A percentile compares a stretch with the other conserved stretches of the same genome.
Conservation (phyloP, 2,797 vertebrate genomes). For the Avahi laniger region DNA sequence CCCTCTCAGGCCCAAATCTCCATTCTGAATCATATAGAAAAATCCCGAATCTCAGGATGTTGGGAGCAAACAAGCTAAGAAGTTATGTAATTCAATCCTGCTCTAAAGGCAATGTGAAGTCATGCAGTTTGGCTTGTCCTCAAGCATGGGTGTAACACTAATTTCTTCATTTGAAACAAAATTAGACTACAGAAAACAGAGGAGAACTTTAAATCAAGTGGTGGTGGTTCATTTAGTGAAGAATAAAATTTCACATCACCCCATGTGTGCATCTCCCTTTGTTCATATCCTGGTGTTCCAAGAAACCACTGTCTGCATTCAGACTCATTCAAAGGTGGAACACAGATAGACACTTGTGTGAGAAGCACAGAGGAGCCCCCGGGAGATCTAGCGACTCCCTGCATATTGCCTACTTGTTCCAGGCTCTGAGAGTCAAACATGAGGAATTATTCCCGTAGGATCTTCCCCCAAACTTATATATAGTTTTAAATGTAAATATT, state of each 20-base stretch:
- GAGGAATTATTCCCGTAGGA: background rate
- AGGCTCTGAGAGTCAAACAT: background rate
- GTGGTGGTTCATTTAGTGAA: slow-evolving; percentile 70
- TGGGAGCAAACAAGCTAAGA: slow-evolving; percentile 82
- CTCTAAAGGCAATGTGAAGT: slow-evolving; percentile 83
- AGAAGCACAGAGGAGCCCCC: background rate
- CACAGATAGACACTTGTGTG: background rate
- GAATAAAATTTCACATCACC: slow-evolving; percentile 69
- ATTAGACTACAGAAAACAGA: slow-evolving; percentile 83
- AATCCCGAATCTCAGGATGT: slow-evolving; percentile 76
- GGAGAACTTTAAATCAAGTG: slow-evolving; percentile 74
- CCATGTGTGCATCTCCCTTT: background rate
- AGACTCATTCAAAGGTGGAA: background rate
- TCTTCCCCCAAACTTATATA: background rate
- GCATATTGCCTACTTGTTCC: background rate
- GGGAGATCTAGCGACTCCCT: background rate
- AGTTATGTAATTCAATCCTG: slow-evolving; percentile 83
- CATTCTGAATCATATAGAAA: slow-evolving; percentile 79
- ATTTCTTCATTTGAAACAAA: slow-evolving; percentile 83
- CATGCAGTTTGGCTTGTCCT: slow-evolving; percentile 84
- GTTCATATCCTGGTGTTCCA: background rate
- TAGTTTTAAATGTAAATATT: background rate
- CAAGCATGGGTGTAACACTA: slow-evolving; percentile 84
- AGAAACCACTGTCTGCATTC: background rate
- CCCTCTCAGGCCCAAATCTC: slow-evolving; percentile 62